Percentiles rank a stretch among this genome's conserved stretches.
Conservation (phyloP, 2,113 vertebrate genomes). For the Caranx melampygus region DNA sequence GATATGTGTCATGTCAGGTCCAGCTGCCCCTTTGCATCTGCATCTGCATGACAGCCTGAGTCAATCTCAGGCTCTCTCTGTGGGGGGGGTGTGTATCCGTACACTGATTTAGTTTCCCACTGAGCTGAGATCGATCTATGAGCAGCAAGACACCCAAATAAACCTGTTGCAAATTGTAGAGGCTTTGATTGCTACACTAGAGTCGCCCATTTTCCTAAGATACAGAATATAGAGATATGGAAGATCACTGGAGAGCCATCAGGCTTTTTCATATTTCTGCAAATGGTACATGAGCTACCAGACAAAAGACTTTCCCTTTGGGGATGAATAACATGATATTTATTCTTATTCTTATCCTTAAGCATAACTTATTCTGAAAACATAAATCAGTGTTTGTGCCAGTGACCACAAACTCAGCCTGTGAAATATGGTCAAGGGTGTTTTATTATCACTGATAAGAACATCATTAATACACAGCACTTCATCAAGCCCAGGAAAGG, state of each 20-base stretch:
- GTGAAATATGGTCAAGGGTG: not conserved
- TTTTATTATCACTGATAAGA: not conserved
- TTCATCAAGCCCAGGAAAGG: not conserved
- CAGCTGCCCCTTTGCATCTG: not conserved
- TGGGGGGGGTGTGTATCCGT: slow-evolving; percentile 9
- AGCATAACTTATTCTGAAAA: not conserved
- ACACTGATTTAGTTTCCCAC: slow-evolving; percentile 9
- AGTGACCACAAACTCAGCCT: too few relatives aligned
- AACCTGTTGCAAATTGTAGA: slow-evolving; percentile 2
- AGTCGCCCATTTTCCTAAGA: not conserved
- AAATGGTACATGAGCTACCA: not conserved
- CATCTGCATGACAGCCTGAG: not conserved
- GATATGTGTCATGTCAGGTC: slow-evolving; percentile 15
- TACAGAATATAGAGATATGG: too few relatives aligned
- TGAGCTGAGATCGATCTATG: slow-evolving; percentile 3
- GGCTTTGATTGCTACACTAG: slow-evolving; percentile 16
- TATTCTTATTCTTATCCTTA: too few relatives aligned
- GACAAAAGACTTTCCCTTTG: too few relatives aligned
- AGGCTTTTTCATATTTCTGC: too few relatives aligned
- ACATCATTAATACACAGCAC: not conserved
- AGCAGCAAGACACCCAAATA: slow-evolving; percentile 20
- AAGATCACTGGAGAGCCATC: too few relatives aligned
- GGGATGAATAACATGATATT: too few relatives aligned
- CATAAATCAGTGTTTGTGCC: not conserved
- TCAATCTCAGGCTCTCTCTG: not conserved